Evolutionary conservation across 2,797 vertebrate genomes (phyloP).

Genomic region (Squalus acanthias): DNA sequence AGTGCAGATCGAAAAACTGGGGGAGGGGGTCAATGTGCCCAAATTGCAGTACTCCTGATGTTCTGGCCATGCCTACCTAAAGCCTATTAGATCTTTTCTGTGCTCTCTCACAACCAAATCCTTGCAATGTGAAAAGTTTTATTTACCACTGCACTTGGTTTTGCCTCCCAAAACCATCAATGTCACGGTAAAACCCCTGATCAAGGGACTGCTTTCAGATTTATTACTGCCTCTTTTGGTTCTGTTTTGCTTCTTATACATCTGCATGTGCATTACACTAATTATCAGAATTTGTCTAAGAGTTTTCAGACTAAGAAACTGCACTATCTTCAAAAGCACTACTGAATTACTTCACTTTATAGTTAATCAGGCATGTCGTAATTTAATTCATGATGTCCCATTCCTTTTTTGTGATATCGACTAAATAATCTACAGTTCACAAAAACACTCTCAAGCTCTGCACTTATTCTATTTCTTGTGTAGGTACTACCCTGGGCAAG

Average conservation of each 20-base stretch:
- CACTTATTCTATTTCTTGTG: neutral
- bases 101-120: neutral
- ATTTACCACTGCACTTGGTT: neutral
- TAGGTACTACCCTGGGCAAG: neutral
- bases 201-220: neutral
- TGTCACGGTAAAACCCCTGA: neutral
- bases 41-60: neutral
- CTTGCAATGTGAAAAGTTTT: neutral
- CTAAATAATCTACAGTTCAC: neutral
- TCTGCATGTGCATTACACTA: neutral
- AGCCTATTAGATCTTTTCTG: neutral
- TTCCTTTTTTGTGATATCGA: neutral
- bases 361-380: neutral
- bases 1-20: neutral
- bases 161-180: neutral
- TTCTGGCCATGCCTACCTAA: neutral
- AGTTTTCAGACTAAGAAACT: neutral
- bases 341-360: neutral
- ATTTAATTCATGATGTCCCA: neutral
- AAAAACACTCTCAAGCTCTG: neutral
- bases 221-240: neutral
- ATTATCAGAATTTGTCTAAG: neutral
- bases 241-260: neutral
- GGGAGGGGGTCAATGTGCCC: neutral
- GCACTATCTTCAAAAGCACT: neutral